Percentiles rank a stretch among this genome's conserved stretches.
phyloP scores from a whole-genome alignment of 2,113 vertebrate species.

The Craseonycteris thonglongyai region DNA sequence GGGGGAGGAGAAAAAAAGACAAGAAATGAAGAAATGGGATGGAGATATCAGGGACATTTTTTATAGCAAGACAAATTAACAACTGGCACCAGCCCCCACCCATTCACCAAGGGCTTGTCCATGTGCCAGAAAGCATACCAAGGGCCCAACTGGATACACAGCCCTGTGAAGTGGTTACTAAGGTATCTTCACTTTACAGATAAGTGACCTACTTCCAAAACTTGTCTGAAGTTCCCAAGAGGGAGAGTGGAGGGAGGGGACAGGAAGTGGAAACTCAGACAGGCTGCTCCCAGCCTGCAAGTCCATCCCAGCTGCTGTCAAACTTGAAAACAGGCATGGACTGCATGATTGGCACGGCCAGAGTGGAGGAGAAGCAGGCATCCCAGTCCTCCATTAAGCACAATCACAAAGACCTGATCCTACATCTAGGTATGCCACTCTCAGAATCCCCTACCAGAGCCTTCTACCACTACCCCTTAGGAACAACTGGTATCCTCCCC shows the following conservation, averaged over 20 bases:
- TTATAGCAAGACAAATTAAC: not conserved
- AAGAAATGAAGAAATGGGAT: not conserved
- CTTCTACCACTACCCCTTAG: not conserved
- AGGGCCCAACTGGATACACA: not conserved
- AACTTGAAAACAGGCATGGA: not conserved
- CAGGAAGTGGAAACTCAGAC: not conserved
- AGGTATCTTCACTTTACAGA: not conserved
- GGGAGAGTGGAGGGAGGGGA: not conserved
- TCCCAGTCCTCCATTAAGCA: not conserved
- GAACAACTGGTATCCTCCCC: not conserved
- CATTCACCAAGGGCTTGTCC: not conserved
- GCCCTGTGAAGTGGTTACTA: not conserved
- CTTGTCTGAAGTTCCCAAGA: not conserved
- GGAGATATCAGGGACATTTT: not conserved
- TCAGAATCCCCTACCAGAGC: not conserved
- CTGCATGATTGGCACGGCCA: fast-evolving
- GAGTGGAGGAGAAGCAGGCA: not conserved
- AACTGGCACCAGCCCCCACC: not conserved
- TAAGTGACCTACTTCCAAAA: not conserved
- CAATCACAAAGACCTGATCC: not conserved
- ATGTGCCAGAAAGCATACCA: not conserved
- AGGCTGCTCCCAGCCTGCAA: not conserved
- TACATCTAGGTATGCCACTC: no score
- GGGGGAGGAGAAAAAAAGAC: not conserved
- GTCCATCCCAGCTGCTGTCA: not conserved